Evolutionary conservation across 2,888 invertebrate species (phyloP).

Genomic region (Macaria notata): DNA sequence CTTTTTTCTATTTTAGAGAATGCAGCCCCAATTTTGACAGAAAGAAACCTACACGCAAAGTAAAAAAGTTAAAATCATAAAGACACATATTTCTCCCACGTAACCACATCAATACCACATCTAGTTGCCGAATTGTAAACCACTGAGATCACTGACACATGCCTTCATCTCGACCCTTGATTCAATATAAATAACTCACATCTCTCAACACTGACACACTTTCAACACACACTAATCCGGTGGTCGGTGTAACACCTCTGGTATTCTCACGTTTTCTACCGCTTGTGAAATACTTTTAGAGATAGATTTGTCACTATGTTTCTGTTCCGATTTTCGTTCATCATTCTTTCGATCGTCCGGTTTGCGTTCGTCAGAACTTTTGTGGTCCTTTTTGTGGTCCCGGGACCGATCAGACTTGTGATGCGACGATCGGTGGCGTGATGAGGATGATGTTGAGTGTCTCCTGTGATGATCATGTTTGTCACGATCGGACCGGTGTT

Average conservation of each 20-base stretch:
- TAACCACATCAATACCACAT: too few species aligned
- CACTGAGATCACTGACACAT: constrained; percentile 18
- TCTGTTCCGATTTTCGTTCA: constrained; percentile 54
- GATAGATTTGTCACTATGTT: constrained; percentile 41
- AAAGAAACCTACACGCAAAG: too few species aligned
- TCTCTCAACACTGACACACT: constrained; percentile 14
- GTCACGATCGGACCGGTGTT: constrained; percentile 38
- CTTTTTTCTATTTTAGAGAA: too few species aligned
- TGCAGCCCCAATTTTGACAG: too few species aligned
- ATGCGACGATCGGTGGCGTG: constrained; percentile 60
- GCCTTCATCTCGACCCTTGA: constrained; percentile 20
- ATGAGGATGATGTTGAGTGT: constrained; percentile 64
- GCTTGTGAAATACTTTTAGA: constrained; percentile 34
- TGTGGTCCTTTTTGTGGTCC: constrained; percentile 61
- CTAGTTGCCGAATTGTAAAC: constrained; percentile 3
- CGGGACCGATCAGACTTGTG: constrained; percentile 43
- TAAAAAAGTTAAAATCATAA: too few species aligned
- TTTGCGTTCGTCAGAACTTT: constrained; percentile 48
- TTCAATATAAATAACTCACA: constrained; percentile 21
- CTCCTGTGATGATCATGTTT: constrained; percentile 58
- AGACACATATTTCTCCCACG: too few species aligned
- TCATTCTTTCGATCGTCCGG: constrained; percentile 47
- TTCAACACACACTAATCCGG: constrained; percentile 55
- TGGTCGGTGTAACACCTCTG: constrained; percentile 56
- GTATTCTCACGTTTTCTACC: constrained; percentile 38